phyloP scores from a whole-genome alignment of 2,888 invertebrate genomes.

The Stegophylla sp. region DNA sequence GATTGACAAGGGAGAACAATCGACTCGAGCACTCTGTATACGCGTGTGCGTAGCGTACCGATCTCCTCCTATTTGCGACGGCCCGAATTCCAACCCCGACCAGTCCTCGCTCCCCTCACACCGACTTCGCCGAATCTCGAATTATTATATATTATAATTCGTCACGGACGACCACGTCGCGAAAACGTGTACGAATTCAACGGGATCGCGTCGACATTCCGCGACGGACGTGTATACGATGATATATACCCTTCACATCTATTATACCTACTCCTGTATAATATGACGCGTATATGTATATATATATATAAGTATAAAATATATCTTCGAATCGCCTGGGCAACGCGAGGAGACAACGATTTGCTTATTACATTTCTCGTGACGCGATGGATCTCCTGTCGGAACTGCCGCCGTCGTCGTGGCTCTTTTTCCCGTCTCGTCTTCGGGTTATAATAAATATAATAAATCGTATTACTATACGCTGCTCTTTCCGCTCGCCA shows the following conservation, averaged over 20 bases:
- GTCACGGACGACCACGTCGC: neutral
- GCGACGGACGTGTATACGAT: neutral
- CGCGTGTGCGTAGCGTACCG: too few species aligned
- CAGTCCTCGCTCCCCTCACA: too few species aligned
- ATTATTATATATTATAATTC: too few species aligned
- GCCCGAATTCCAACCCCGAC: too few species aligned
- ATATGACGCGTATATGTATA: neutral
- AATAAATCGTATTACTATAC: too few species aligned
- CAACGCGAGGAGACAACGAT: neutral
- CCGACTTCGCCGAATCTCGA: too few species aligned
- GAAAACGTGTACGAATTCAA: constrained; percentile 2
- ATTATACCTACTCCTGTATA: too few species aligned
- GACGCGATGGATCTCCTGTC: neutral
- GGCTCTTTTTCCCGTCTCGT: neutral
- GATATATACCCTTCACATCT: too few species aligned
- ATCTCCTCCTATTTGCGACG: too few species aligned
- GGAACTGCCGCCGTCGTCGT: neutral
- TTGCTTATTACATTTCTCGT: constrained; percentile 40
- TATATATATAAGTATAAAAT: neutral
- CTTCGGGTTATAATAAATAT: too few species aligned
- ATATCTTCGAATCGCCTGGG: constrained; percentile 3
- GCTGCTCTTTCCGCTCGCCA: neutral
- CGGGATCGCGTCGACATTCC: neutral
- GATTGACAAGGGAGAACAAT: too few species aligned
- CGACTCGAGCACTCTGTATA: too few species aligned